Conservation (phyloP, 2,888 invertebrate genomes). For the Rhodophaea formosa region DNA sequence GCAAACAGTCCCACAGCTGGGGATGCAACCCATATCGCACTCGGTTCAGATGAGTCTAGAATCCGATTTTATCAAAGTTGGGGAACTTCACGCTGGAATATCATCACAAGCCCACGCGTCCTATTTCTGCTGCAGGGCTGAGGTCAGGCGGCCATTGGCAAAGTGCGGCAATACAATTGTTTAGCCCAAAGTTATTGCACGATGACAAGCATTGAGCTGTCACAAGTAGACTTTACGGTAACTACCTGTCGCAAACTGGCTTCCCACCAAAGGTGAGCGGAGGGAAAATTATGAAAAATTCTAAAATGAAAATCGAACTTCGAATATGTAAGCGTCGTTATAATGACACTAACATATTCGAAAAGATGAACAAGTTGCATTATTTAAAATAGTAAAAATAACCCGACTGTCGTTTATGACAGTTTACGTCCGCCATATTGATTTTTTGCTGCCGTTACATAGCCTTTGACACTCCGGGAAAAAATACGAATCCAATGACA, state of each 20-base stretch:
- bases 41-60: not conserved
- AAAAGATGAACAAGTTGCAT: too few relatives aligned
- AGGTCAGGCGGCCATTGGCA: not conserved
- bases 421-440: too few relatives aligned
- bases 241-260: not conserved
- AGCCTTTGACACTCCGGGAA: too few relatives aligned
- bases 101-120: not conserved
- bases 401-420: too few relatives aligned
- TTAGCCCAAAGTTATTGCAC: not conserved
- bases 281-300: not conserved
- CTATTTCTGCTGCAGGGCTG: not conserved
- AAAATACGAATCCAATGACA: too few relatives aligned
- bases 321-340: too few relatives aligned
- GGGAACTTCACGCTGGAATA: not conserved
- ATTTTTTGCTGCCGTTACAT: too few relatives aligned
- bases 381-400: too few relatives aligned
- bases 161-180: not conserved
- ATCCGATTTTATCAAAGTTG: not conserved
- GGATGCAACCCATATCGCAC: too few relatives aligned
- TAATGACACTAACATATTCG: too few relatives aligned
- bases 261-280: not conserved
- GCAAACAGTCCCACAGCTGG: too few relatives aligned
- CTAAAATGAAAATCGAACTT: not conserved
- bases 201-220: not conserved
- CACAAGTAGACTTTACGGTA: not conserved